Percentiles rank a stretch among this genome's conserved stretches.
Conservation (phyloP, 2,888 invertebrate genomes). For the Drosophila antonietae region DNA sequence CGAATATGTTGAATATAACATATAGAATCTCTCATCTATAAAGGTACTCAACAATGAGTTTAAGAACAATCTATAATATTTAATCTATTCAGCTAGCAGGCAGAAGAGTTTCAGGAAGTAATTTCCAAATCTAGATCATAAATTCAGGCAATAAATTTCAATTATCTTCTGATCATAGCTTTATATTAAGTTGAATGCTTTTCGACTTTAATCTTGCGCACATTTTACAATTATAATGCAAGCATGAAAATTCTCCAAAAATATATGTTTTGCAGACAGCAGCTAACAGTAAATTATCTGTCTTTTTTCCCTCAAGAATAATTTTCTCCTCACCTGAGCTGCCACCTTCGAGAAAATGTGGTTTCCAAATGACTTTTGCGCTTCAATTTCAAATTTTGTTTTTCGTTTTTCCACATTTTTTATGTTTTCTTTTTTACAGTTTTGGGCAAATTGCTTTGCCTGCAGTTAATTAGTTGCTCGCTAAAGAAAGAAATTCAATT, state of each 20-base stretch:
- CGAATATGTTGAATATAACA: too few species aligned
- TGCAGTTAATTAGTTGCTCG: constrained; percentile 52
- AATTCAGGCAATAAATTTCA: too few species aligned
- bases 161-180: too few species aligned
- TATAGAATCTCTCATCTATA: too few species aligned
- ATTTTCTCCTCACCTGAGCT: background rate
- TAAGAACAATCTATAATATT: too few species aligned
- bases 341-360: background rate
- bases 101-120: too few species aligned
- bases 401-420: background rate
- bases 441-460: constrained; percentile 33
- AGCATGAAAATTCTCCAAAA: background rate
- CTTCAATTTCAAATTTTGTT: constrained; percentile 13
- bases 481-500: constrained; percentile 30
- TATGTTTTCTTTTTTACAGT: constrained; percentile 7
- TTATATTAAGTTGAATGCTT: too few species aligned
- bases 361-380: constrained; percentile 11
- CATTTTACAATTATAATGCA: background rate
- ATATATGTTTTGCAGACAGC: background rate
- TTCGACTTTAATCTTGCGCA: background rate
- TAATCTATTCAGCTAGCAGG: too few species aligned
- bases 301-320: background rate
- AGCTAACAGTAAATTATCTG: background rate
- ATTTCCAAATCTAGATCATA: too few species aligned
- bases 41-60: too few species aligned